Conservation (phyloP, 2,888 invertebrate species). For the Drosophila peninsularis region DNA sequence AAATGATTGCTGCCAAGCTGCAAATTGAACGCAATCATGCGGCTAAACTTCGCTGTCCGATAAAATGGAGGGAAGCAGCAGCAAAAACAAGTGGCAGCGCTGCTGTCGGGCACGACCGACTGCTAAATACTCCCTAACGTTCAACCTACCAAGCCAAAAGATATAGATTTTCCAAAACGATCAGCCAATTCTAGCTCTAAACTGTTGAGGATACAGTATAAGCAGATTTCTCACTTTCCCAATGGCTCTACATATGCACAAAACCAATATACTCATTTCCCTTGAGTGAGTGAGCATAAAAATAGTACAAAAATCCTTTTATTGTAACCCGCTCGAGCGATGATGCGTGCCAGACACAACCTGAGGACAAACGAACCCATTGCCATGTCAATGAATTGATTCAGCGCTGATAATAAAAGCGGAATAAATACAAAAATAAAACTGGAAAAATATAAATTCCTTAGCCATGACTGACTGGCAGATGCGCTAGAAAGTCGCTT, state of each 20-base stretch:
- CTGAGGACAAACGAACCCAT: constrained; percentile 37
- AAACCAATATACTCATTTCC: too few species aligned
- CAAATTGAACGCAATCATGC: constrained; percentile 54
- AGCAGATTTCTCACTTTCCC: too few species aligned
- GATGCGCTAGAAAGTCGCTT: neutral
- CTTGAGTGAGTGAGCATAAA: neutral
- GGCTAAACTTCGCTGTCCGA: constrained; percentile 37
- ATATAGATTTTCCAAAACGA: too few species aligned
- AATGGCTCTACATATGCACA: too few species aligned
- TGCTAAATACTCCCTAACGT: too few species aligned
- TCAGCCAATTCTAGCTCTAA: too few species aligned
- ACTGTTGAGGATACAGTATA: too few species aligned
- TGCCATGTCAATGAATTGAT: constrained; percentile 32
- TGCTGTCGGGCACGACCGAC: too few species aligned
- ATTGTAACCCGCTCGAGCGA: constrained; percentile 5
- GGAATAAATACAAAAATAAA: constrained; percentile 4
- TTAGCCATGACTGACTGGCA: neutral
- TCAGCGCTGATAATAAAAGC: constrained; percentile 33
- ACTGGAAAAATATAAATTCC: neutral
- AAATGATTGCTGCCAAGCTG: constrained; percentile 38
- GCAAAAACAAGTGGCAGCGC: neutral
- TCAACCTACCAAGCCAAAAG: too few species aligned
- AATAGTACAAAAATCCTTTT: neutral
- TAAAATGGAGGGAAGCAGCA: constrained; percentile 26
- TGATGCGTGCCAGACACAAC: constrained; percentile 35